phyloP scores from a whole-genome alignment of 2,888 invertebrate species.

The Marronus borbonicus region DNA sequence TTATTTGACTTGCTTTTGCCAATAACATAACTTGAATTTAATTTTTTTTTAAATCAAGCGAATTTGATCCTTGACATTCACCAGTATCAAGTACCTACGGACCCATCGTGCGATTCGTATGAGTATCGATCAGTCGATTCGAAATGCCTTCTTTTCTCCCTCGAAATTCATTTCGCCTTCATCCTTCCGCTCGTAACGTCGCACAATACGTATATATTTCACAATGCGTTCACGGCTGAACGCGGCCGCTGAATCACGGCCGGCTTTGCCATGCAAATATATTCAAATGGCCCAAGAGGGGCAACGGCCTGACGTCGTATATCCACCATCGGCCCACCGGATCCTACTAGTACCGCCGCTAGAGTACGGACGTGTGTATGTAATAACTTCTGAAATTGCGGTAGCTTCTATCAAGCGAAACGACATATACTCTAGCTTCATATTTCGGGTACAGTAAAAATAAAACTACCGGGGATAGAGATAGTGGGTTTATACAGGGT shows the following conservation, averaged over 20 bases:
- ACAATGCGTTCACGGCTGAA: conserved; percentile 52
- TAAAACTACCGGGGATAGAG: no score
- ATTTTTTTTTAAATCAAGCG: no score
- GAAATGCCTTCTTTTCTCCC: background rate
- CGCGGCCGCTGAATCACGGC: conserved; percentile 54
- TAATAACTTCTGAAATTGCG: conserved; percentile 48
- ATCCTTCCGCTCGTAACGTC: no score
- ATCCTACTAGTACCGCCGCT: background rate
- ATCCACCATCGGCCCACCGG: conserved; percentile 16
- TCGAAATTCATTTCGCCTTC: background rate
- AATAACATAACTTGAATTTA: no score
- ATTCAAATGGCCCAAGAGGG: conserved; percentile 57
- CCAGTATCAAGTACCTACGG: no score
- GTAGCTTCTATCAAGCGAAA: conserved; percentile 31
- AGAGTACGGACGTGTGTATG: conserved; percentile 29
- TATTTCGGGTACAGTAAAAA: no score
- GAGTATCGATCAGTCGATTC: background rate
- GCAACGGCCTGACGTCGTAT: conserved; percentile 53
- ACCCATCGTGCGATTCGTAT: no score
- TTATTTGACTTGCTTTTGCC: no score
- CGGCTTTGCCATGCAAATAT: conserved; percentile 58
- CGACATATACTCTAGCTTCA: background rate
- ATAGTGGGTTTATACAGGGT: background rate
- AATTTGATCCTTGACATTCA: no score
- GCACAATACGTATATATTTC: conserved; percentile 34